Evolutionary conservation across 2,797 vertebrate species (phyloP), one percentile per base, ranked within the genome.

Genomic region (Helarctos malayanus): DNA sequence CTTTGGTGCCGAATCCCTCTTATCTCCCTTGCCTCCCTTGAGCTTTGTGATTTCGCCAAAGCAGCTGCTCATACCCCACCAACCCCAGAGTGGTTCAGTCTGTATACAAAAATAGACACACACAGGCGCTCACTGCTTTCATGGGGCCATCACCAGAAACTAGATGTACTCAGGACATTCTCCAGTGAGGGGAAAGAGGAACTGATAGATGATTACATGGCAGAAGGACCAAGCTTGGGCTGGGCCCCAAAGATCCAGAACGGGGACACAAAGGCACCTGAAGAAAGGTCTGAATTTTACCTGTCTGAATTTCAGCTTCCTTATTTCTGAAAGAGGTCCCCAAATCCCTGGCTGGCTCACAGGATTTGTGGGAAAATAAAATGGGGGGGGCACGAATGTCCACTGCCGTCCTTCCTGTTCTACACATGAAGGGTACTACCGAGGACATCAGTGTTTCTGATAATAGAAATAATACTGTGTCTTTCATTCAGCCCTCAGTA

Each of bases 11-110:
- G 61, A 97, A 88, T 93, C 83, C 76, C 63, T 97, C 86, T 93
- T 92, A 94, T 94, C 89, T 97, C 76, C n/a, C 11, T 71, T 68
- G 59, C 61, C 85, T 86, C 85, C 68, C 79, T 41, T 65, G 96
- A 96, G 89, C 87, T 92, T n/a, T 76, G 38, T 73, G 94, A 56
- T 89, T 93, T 84, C 92, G 92, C 83, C 95, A 96, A 92, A 65
- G 91, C 95, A 98, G 95, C 97, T 97, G 94, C 73, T 97, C 73
- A 75, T 61, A 92, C 45, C 69, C 87, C 68, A 93, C 29, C 54
- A 76, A 38, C 19, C 38, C 88, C 95, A 56, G 18, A 88, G 75
- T 41, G 80, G n/a, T 78, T 94, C 94, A 82, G 23, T 88, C 76
- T 92, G 56, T 35, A n/a, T 23, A 94, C 78, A 82, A 95, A 98